Evolutionary conservation across 2,797 vertebrate species (phyloP).

Genomic region (Lycodopsis pacificus): DNA sequence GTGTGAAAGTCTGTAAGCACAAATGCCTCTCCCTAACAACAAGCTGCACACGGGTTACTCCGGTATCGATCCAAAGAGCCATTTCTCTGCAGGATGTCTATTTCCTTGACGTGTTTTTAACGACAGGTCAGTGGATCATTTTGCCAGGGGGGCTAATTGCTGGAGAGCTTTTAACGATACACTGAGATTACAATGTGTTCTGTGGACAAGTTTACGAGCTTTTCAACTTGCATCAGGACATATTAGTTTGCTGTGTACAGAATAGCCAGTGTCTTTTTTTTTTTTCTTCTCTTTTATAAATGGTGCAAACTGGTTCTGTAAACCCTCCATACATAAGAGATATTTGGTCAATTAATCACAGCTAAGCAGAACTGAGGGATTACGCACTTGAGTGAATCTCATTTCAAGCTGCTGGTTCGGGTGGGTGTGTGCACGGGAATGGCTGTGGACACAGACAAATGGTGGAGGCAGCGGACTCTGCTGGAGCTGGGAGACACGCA

Average conservation of each 20-base stretch:
- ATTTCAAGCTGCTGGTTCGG: conserved; percentile 81
- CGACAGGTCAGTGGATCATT: conserved; percentile 72
- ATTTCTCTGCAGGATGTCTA: conserved; percentile 71
- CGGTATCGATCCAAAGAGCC: conserved; percentile 73
- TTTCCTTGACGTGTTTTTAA: conserved; percentile 69
- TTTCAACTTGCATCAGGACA: conserved; percentile 20
- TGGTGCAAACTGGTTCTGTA: conserved; percentile 41
- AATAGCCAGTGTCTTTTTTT: conserved; percentile 8
- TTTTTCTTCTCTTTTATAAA: conserved; percentile 17
- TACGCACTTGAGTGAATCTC: conserved; percentile 83
- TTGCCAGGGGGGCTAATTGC: conserved; percentile 65
- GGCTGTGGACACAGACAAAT: conserved; percentile 77
- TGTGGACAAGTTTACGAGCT: conserved; percentile 20
- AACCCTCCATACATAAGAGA: conserved; percentile 62
- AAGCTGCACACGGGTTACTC: conserved; percentile 61
- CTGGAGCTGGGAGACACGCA: conserved; percentile 58
- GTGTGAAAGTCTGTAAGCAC: conserved; percentile 36
- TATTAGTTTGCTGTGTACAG: conserved; percentile 13
- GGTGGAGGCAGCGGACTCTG: conserved; percentile 54
- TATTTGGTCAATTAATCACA: conserved; percentile 83
- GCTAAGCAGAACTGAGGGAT: conserved; percentile 81
- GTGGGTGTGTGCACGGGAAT: conserved; percentile 57
- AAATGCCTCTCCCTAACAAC: conserved; percentile 40
- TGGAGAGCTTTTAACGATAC: conserved; percentile 46
- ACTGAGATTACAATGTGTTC: conserved; percentile 48